These are phyloP conservation scores for Leptinotarsa undecemlineata DNA, from an alignment of 1,140 invertebrate genomes.

Conservation along the genomic window DNA sequence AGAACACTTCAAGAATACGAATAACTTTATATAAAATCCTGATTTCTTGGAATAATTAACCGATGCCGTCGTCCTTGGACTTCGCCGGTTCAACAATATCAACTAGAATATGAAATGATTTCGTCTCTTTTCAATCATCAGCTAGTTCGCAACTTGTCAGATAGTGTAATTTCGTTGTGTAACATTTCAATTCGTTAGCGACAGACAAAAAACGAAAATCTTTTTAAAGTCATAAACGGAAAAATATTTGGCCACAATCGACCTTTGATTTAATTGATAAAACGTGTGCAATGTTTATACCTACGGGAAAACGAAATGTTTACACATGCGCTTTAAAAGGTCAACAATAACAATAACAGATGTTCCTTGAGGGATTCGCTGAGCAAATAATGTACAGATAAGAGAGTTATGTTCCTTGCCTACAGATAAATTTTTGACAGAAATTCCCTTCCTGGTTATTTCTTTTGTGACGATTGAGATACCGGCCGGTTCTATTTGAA, in stretches of 20 bases:
- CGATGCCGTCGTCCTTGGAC: background rate
- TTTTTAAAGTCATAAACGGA: background rate
- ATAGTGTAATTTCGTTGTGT: background rate
- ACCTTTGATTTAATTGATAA: slow-evolving; percentile 2
- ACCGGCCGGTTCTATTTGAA: too few relatives aligned
- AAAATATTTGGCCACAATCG: background rate
- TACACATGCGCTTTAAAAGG: too few relatives aligned
- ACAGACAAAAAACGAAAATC: background rate
- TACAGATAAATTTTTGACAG: too few relatives aligned
- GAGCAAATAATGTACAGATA: too few relatives aligned
- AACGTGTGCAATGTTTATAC: background rate
- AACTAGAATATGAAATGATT: background rate
- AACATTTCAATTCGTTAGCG: background rate
- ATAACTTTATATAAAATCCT: slow-evolving; percentile 7
- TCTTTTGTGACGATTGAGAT: too few relatives aligned
- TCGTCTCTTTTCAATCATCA: background rate
- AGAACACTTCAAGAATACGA: background rate
- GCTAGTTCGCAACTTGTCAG: background rate
- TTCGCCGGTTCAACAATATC: background rate
- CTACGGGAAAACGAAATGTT: background rate
- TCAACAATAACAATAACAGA: too few relatives aligned
- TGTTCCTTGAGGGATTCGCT: too few relatives aligned
- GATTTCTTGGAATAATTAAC: slow-evolving; percentile 1
- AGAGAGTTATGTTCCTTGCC: too few relatives aligned
- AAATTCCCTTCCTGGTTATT: too few relatives aligned